phyloP scores from a whole-genome alignment of 2,888 invertebrate species.

The Mesorhabditis belari region DNA sequence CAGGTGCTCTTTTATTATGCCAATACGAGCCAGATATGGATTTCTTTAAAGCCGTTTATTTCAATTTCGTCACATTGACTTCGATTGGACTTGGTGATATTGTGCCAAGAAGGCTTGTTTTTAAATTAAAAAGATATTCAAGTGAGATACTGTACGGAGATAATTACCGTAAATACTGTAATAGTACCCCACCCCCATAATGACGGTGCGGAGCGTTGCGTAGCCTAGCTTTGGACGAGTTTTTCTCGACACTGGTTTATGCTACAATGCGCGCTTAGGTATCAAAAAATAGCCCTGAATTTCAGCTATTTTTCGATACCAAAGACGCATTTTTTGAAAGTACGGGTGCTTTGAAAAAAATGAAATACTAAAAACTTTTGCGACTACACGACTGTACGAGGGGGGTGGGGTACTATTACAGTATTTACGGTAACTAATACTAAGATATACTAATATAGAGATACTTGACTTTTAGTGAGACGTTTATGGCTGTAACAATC shows the following conservation, averaged over 20 bases:
- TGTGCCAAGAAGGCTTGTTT: conserved; percentile 36
- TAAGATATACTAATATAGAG: not conserved
- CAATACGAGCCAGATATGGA: conserved; percentile 49
- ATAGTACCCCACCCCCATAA: not conserved
- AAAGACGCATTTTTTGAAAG: too few relatives aligned
- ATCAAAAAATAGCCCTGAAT: too few relatives aligned
- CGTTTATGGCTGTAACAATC: conserved; percentile 47
- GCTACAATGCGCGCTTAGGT: too few relatives aligned
- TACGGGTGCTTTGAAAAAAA: too few relatives aligned
- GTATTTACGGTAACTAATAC: not conserved
- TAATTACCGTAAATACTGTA: not conserved
- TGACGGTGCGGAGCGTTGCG: not conserved
- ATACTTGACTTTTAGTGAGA: conserved; percentile 24
- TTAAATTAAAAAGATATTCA: not conserved
- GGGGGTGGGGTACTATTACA: too few relatives aligned
- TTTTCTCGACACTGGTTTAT: too few relatives aligned
- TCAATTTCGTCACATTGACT: conserved; percentile 49
- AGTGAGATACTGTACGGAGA: not conserved
- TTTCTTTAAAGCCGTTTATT: conserved; percentile 49
- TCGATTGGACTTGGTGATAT: conserved; percentile 48
- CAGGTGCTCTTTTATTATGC: conserved; percentile 21
- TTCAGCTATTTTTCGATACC: too few relatives aligned
- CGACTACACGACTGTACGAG: too few relatives aligned
- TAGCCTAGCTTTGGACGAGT: too few relatives aligned
- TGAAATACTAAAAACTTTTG: too few relatives aligned